A percentile compares a stretch with the other conserved stretches of the same genome.
phyloP scores from a whole-genome alignment of 1,140 invertebrate species.

The Tetramorium simillimum region DNA sequence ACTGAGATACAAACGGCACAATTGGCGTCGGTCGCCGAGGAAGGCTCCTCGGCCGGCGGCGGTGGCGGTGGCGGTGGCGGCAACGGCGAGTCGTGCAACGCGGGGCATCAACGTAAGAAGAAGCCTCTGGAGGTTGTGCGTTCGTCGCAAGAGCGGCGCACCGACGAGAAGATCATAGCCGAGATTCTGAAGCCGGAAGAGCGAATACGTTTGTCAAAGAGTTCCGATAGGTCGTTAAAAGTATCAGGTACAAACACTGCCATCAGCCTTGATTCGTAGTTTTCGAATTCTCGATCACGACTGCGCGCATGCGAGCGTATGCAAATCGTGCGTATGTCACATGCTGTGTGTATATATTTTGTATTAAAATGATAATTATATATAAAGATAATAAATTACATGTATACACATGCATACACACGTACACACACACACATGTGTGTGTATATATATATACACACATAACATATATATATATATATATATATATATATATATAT shows the following conservation, averaged over 20 bases:
- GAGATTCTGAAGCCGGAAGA: constrained; percentile 81
- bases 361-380: constrained; percentile 79
- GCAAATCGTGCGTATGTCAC: neutral
- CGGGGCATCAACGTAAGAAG: constrained; percentile 50
- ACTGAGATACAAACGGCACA: constrained; percentile 72
- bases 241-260: constrained; percentile 82
- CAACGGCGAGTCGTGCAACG: constrained; percentile 18
- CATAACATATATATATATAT: constrained; percentile 49
- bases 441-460: too few species aligned
- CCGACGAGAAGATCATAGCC: constrained; percentile 82
- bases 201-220: constrained; percentile 78
- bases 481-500: too few species aligned
- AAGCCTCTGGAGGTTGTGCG: constrained; percentile 49
- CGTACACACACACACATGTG: neutral
- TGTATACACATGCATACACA: constrained; percentile 65
- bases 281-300: constrained; percentile 72
- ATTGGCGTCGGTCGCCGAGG: constrained; percentile 69
- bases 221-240: constrained; percentile 83
- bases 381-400: constrained; percentile 77
- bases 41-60: constrained; percentile 31
- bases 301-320: neutral
- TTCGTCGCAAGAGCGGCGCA: constrained; percentile 70
- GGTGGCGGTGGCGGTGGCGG: neutral
- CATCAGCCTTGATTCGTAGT: constrained; percentile 84
- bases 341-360: constrained; percentile 82